A percentile compares a stretch with the other conserved stretches of the same genome.
Conservation (phyloP, 2,888 invertebrate species). For the Drosophila lacicola region DNA sequence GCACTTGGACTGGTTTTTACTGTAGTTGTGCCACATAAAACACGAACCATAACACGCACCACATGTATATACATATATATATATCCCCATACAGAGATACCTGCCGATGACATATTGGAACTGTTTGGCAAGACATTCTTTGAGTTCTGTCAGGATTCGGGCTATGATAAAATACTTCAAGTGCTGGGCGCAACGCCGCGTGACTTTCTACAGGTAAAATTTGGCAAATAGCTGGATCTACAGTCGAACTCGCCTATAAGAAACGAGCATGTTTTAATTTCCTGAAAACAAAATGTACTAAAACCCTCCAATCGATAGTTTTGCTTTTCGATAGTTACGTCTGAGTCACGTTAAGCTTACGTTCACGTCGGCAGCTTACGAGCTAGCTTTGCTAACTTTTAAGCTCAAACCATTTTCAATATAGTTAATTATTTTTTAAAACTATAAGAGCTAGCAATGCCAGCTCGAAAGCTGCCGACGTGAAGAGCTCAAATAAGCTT, state of each 20-base stretch:
- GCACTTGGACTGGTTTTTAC: slow-evolving; percentile 24
- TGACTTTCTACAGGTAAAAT: slow-evolving; percentile 94
- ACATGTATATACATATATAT: not conserved
- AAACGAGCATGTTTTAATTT: no score
- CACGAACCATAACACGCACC: not conserved
- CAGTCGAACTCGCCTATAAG: not conserved
- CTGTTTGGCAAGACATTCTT: slow-evolving; percentile 97
- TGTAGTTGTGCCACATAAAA: slow-evolving; percentile 26
- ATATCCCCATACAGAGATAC: slow-evolving; percentile 89
- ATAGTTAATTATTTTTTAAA: no score
- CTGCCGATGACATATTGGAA: slow-evolving; percentile 95
- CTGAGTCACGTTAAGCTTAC: no score
- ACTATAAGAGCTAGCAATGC: no score
- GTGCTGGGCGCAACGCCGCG: slow-evolving; percentile 97
- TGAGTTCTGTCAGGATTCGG: slow-evolving; percentile 98
- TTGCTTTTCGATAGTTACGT: no score
- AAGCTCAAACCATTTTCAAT: no score
- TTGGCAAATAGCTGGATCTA: not conserved
- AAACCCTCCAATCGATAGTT: no score
- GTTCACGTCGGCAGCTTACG: no score
- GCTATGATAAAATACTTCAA: slow-evolving; percentile 98
- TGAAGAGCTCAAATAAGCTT: no score
- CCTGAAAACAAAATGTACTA: no score
- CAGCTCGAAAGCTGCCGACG: no score
- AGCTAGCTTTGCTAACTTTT: no score